Evolutionary conservation across 2,113 vertebrate species (phyloP), one percentile per base, ranked within the genome.

Genomic region (Oriolus oriolus): DNA sequence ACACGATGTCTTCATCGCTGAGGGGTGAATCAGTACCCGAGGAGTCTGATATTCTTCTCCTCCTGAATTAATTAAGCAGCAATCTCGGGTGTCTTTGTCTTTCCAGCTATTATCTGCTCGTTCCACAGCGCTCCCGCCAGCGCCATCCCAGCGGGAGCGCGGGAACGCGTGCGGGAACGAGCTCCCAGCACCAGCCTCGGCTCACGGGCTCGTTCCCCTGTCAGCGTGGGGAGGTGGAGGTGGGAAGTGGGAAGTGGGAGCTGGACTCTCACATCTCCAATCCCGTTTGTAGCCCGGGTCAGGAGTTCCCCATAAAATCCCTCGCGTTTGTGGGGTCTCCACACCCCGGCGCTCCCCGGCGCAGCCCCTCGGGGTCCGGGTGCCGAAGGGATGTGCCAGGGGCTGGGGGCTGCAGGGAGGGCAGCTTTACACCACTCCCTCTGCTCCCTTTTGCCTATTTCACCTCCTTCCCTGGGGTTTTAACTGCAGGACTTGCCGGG

Each of bases 51-150:
- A 86, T 84, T 95, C 94, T 90, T 73, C 90, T 95, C 39, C 66
- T 85, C 61, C 93, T 78, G 96, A 91, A 90, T 97, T 96, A 96
- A 95, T 96, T 88, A 96, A 86, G 90, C 64, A 70, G 85, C 79
- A 90, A 80, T 96, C 93, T 87, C 10, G 53, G 22, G 50, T 44
- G 60, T 57, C 90, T 96, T 93, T 90, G 93, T 93, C 85, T 95
- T 89, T 7, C 10, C 92, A 93, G 95, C 93, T 93, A 92, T 96
- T 94, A 96, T 85, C 73, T 86, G 88, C 71, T 91, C 56, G 9
- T 68, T 84, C 74, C 77, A 10, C 42, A 92, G 59, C 10, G 61
- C 73, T 93, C 65, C 54, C 8, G 54, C 79, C 45, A 49, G 63
- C 63, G 37, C 49, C 44, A 30, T 74, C 75, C 71, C n/a, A 3